A percentile compares a stretch with the other conserved stretches of the same genome.
These are phyloP conservation scores for Lepus europaeus DNA, from an alignment of 2,113 vertebrate species.

Conservation along the genomic window DNA sequence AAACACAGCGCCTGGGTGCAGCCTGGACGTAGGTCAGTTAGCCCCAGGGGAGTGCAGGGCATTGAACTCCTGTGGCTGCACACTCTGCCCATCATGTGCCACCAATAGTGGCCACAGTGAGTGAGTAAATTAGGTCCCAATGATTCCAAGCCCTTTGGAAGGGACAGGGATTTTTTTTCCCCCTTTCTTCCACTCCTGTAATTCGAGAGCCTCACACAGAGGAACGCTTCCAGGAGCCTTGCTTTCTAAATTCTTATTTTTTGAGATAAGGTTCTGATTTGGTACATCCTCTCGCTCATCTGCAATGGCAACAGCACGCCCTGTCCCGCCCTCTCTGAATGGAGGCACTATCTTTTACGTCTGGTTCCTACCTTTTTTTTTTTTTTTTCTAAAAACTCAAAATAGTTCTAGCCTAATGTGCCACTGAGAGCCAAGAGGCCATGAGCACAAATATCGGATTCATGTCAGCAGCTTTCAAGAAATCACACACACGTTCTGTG, in stretches of 20 bases:
- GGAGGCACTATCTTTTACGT: constrained; percentile 40
- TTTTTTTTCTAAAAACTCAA: constrained; percentile 23
- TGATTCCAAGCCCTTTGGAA: constrained; percentile 30
- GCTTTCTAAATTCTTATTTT: constrained; percentile 39
- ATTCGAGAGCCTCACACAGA: background rate
- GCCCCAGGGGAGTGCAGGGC: background rate
- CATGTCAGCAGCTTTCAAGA: constrained; percentile 67
- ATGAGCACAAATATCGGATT: constrained; percentile 52
- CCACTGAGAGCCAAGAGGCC: background rate
- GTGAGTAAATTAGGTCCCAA: constrained; percentile 26
- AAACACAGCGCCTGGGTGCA: background rate
- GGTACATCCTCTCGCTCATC: constrained; percentile 21
- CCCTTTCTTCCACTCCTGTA: background rate
- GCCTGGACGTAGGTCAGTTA: background rate
- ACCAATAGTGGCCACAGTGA: constrained; percentile 38
- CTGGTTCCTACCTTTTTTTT: constrained; percentile 21
- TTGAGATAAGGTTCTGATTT: background rate
- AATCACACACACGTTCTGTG: constrained; percentile 34
- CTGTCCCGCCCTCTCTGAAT: constrained; percentile 25
- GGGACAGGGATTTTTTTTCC: constrained; percentile 19
- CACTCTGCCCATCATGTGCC: constrained; percentile 66
- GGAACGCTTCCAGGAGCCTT: background rate
- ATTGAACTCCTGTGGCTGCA: constrained; percentile 50
- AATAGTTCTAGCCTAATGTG: constrained; percentile 43
- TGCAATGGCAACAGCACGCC: background rate